Evolutionary conservation across 1,140 invertebrate genomes (phyloP).

Genomic region (Macrosteles quadrilineatus): DNA sequence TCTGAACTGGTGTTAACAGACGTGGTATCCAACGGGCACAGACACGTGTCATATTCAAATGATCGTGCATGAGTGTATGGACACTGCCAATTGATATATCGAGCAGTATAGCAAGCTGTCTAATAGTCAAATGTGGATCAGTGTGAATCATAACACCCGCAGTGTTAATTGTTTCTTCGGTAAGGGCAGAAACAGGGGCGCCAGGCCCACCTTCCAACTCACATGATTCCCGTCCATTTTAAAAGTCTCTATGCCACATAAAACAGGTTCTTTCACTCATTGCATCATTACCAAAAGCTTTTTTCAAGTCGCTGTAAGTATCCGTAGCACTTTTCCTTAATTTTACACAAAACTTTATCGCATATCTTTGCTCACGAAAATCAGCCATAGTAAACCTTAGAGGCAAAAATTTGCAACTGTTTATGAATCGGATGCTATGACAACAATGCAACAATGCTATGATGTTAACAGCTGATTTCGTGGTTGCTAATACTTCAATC

Average conservation of each 20-base stretch:
- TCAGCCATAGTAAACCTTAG: too few species aligned
- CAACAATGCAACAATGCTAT: not conserved
- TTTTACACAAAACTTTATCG: slow-evolving; percentile 10
- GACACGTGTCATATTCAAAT: slow-evolving; percentile 8
- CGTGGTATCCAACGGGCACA: slow-evolving; percentile 23
- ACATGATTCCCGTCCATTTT: slow-evolving; percentile 10
- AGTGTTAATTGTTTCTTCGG: slow-evolving; percentile 11
- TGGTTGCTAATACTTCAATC: slow-evolving; percentile 19
- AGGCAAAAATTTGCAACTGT: too few species aligned
- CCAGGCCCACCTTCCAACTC: slow-evolving; percentile 11
- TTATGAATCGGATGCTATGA: not conserved
- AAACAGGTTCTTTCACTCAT: not conserved
- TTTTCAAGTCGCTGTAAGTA: slow-evolving; percentile 14
- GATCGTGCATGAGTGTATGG: not conserved
- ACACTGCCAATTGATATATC: slow-evolving; percentile 14
- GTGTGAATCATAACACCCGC: slow-evolving; percentile 10
- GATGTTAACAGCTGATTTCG: not conserved
- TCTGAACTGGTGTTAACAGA: too few species aligned
- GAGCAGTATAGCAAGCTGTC: slow-evolving; percentile 1
- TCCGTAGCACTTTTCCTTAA: not conserved
- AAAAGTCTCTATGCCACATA: not conserved
- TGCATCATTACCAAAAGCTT: slow-evolving; percentile 6
- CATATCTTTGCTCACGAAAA: too few species aligned
- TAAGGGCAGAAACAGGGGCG: slow-evolving; percentile 11
- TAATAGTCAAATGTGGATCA: slow-evolving; percentile 12